Conservation (phyloP, 2,113 vertebrate species). For the Dasyprocta punctata region DNA sequence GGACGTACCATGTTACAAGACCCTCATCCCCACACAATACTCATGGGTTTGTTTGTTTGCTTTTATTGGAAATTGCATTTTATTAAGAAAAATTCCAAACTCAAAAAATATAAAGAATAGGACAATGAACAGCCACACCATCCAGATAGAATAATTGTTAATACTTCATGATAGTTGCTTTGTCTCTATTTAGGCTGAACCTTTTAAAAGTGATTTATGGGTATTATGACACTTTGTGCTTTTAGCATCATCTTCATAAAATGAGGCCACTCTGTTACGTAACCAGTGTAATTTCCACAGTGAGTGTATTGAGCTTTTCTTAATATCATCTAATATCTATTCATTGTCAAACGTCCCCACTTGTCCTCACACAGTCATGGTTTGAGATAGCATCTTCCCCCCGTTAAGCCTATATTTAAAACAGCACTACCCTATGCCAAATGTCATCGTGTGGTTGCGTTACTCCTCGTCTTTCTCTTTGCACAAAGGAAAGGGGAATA, state of each 20-base stretch:
- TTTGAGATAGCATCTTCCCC: neutral
- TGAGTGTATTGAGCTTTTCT: neutral
- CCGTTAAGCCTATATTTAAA: neutral
- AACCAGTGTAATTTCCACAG: neutral
- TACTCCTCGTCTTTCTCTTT: neutral
- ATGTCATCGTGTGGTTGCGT: neutral
- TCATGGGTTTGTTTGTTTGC: neutral
- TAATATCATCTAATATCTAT: neutral
- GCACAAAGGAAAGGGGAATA: constrained; percentile 54
- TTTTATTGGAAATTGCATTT: constrained; percentile 18
- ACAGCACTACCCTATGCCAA: neutral
- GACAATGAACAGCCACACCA: neutral
- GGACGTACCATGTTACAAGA: neutral
- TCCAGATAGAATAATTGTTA: neutral
- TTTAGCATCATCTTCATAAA: neutral
- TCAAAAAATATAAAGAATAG: neutral
- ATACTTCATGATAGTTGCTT: neutral
- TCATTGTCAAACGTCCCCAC: neutral
- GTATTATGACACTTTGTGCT: neutral
- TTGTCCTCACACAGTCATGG: neutral
- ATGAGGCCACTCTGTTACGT: neutral
- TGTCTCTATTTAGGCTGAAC: neutral
- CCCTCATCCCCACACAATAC: neutral
- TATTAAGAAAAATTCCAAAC: neutral
- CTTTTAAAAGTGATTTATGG: neutral